phyloP scores from a whole-genome alignment of 2,113 vertebrate species.

The Chionomys nivalis region DNA sequence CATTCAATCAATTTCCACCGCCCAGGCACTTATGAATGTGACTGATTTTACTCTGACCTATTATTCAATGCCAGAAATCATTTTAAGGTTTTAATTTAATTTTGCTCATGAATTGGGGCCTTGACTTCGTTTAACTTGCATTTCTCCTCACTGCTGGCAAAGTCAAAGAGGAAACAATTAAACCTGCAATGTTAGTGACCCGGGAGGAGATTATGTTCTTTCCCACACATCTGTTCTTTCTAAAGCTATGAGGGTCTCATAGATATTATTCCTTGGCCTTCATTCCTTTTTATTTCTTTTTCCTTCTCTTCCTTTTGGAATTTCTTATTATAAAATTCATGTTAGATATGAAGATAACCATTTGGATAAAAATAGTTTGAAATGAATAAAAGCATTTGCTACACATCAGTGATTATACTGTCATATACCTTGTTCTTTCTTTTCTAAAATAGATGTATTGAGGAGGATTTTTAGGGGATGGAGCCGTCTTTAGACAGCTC shows the following conservation, averaged over 20 bases:
- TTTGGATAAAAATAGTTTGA: constrained; percentile 13
- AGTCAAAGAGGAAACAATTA: background rate
- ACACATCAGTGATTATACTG: background rate
- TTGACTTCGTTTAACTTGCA: constrained; percentile 43
- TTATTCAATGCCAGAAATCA: constrained; percentile 38
- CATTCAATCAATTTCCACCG: background rate
- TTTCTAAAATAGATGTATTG: background rate
- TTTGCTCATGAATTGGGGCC: background rate
- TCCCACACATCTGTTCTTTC: constrained; percentile 4
- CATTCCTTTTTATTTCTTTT: background rate
- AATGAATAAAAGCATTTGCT: background rate
- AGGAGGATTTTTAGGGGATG: background rate
- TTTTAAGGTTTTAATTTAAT: constrained; percentile 56
- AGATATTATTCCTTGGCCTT: background rate
- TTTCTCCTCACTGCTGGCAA: constrained; percentile 42
- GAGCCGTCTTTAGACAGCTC: background rate
- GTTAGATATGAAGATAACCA: constrained; percentile 26
- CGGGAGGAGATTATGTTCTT: background rate
- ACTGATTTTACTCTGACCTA: constrained; percentile 23
- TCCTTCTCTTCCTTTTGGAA: background rate
- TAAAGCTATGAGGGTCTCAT: background rate
- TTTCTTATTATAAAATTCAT: constrained; percentile 35
- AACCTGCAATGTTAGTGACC: background rate
- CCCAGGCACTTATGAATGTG: background rate
- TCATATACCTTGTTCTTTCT: background rate